Base-by-base conservation (phyloP, 2,797 vertebrate genomes). In the Amblyraja radiata region DNA sequence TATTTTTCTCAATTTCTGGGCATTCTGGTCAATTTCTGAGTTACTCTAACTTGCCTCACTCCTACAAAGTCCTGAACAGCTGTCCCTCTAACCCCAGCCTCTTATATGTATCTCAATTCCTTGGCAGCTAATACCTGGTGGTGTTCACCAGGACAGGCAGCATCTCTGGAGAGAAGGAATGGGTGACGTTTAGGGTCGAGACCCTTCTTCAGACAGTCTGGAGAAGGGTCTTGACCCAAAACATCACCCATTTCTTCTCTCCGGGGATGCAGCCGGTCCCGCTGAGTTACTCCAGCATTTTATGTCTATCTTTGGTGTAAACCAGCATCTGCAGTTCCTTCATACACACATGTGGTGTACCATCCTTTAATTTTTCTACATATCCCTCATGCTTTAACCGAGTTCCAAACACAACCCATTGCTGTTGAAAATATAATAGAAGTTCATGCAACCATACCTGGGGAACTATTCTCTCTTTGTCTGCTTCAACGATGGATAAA, bases 401-500 rank as follows among this genome's bases (percentile, higher is more conserved):
- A 63, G 1, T 16, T 63, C 6, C 13, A 65, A 74, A 79, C 36
- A 14, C 28, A 93, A 79, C 1, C 28, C 79, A 23, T 93, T 93
- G 58, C 76, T 81, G 16, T 93, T 28, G 54, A 80, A 80, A 39
- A 88, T 23, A 58, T 28, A 61, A 25, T 74, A 36, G 10, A 78
- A 61, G 78, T 78, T 2, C 3, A n/a, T 93, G 16, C 36, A 11
- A n/a, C 0, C 94, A 96, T 96, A 99, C 99, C 97, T 95, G 95
- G 10, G 97, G 96, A 0, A 96, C 97, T 16, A 98, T 93, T 2
- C 97, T 94, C 0, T 95, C 95, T 46, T 97, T 94, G 84, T 98
- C 97, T 0, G 96, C 93, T 76, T 94, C 23, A 93, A 99, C 98
- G 94, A 99, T 97, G 32, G 96, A 95, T 94, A 99, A 95, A 94